Percentiles rank a stretch among this genome's conserved stretches.
Evolutionary conservation across 2,888 invertebrate species (phyloP).

Genomic region (Maniola hyperantus): DNA sequence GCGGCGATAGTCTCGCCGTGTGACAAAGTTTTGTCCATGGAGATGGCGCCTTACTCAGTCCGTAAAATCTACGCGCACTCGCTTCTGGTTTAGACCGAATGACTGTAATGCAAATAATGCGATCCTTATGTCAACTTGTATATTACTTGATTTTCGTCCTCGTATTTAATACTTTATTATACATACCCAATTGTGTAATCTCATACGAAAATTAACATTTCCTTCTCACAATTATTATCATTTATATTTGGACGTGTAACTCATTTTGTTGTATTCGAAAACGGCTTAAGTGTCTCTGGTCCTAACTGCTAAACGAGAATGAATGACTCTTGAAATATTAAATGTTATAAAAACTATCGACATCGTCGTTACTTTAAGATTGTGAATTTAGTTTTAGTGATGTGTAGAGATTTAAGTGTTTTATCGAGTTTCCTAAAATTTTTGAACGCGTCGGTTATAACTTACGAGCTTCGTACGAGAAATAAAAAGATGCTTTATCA

Average conservation of each 20-base stretch:
- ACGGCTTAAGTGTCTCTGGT: constrained; percentile 33
- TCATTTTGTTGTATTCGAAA: constrained; percentile 26
- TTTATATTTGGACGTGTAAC: constrained; percentile 13
- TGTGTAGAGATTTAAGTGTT: constrained; percentile 16
- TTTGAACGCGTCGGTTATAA: constrained; percentile 19
- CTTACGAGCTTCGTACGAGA: constrained; percentile 11
- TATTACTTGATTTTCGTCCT: constrained; percentile 25
- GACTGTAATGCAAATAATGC: no score
- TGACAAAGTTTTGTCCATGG: no score
- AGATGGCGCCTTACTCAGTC: no score
- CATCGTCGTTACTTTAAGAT: constrained; percentile 22
- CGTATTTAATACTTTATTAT: constrained; percentile 25
- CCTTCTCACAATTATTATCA: constrained; percentile 6
- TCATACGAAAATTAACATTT: constrained; percentile 26
- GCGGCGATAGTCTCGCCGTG: no score
- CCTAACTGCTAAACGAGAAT: constrained; percentile 14
- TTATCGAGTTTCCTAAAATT: constrained; percentile 12
- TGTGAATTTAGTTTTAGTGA: constrained; percentile 31
- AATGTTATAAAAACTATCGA: constrained; percentile 26
- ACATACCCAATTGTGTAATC: constrained; percentile 34
- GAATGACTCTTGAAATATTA: constrained; percentile 25
- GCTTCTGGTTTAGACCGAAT: neutral
- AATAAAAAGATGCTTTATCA: constrained; percentile 26
- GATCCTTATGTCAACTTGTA: constrained; percentile 18
- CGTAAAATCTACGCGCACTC: neutral